Percentiles rank a stretch among this genome's conserved stretches.
These are phyloP conservation scores for Drosophila melanica DNA, from an alignment of 1,140 invertebrate species.

Conservation along the genomic window DNA sequence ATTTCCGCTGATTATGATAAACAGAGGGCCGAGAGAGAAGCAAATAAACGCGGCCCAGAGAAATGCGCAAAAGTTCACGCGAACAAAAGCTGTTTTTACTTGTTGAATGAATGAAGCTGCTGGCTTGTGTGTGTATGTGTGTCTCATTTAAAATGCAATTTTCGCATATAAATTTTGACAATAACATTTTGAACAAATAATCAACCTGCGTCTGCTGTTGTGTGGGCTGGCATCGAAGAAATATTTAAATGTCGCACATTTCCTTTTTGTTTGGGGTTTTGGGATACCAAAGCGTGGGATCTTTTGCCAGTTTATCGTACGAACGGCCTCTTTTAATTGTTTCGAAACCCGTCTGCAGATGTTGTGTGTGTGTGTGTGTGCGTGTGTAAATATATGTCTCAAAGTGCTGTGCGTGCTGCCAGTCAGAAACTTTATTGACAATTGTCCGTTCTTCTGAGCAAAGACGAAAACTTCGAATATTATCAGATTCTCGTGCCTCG, in stretches of 20 bases:
- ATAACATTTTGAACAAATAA: slow-evolving; percentile 72
- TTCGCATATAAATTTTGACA: slow-evolving; percentile 78
- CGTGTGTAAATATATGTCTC: slow-evolving; percentile 38
- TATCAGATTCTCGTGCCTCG: slow-evolving; percentile 68
- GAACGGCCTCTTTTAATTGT: slow-evolving; percentile 44
- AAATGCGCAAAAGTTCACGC: slow-evolving; percentile 63
- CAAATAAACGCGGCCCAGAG: slow-evolving; percentile 26
- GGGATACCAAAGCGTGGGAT: slow-evolving; percentile 70
- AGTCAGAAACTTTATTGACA: slow-evolving; percentile 70
- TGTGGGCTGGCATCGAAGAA: slow-evolving; percentile 68
- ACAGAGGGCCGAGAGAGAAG: slow-evolving; percentile 22
- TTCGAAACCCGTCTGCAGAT: slow-evolving; percentile 32
- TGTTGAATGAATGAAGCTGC: slow-evolving; percentile 54
- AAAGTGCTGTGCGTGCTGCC: slow-evolving; percentile 61
- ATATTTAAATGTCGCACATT: slow-evolving; percentile 75
- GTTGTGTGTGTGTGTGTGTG: slow-evolving; percentile 12
- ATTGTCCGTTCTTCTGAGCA: slow-evolving; percentile 51
- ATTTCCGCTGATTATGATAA: slow-evolving; percentile 79
- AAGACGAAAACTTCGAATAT: slow-evolving; percentile 38
- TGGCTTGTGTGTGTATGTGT: slow-evolving; percentile 14
- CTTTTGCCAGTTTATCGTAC: slow-evolving; percentile 25
- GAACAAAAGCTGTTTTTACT: slow-evolving; percentile 30
- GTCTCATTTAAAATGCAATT: slow-evolving; percentile 70
- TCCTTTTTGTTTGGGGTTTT: slow-evolving; percentile 39
- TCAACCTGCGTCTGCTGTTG: slow-evolving; percentile 43